Percentiles rank a stretch among this genome's conserved stretches.
phyloP scores from a whole-genome alignment of 2,797 vertebrate genomes.

The Platyrinchus mystaceus region DNA sequence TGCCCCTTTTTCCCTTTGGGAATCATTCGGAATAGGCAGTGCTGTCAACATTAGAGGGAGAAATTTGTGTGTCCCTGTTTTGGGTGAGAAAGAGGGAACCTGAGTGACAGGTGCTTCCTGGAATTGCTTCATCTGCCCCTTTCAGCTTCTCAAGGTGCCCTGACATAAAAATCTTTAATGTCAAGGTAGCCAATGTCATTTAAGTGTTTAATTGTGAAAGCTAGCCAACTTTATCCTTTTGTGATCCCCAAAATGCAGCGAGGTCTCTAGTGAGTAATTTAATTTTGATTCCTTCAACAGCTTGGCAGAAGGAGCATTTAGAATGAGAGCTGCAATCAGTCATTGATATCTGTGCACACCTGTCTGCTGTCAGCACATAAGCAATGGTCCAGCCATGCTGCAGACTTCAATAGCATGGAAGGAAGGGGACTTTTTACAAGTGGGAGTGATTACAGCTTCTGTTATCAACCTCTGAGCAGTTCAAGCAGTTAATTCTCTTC shows the following conservation, averaged over 20 bases:
- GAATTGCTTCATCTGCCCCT: background rate
- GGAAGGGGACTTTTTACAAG: conserved; percentile 14
- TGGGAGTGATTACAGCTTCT: conserved; percentile 11
- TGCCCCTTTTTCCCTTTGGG: background rate
- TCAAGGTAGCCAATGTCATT: background rate
- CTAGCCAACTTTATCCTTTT: conserved; percentile 23
- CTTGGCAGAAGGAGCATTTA: conserved; percentile 14
- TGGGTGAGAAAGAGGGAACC: background rate
- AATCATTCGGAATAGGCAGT: background rate
- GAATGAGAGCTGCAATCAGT: conserved; percentile 23
- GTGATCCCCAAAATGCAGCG: conserved; percentile 6
- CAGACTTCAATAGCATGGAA: background rate
- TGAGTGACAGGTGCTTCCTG: background rate
- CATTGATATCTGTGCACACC: conserved; percentile 21
- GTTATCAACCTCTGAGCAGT: background rate
- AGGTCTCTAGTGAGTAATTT: conserved; percentile 31
- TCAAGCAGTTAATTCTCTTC: background rate
- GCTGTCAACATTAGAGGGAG: background rate
- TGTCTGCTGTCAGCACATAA: conserved; percentile 43
- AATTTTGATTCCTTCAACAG: conserved; percentile 34
- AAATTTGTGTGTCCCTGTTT: background rate
- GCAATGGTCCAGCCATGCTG: background rate
- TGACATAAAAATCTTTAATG: background rate
- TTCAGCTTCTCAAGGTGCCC: conserved; percentile 35
- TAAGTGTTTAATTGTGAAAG: background rate